A percentile compares a stretch with the other conserved stretches of the same genome.
These are phyloP conservation scores for Macrosiphum euphorbiae DNA, from an alignment of 2,888 invertebrate genomes.

Conservation along the genomic window DNA sequence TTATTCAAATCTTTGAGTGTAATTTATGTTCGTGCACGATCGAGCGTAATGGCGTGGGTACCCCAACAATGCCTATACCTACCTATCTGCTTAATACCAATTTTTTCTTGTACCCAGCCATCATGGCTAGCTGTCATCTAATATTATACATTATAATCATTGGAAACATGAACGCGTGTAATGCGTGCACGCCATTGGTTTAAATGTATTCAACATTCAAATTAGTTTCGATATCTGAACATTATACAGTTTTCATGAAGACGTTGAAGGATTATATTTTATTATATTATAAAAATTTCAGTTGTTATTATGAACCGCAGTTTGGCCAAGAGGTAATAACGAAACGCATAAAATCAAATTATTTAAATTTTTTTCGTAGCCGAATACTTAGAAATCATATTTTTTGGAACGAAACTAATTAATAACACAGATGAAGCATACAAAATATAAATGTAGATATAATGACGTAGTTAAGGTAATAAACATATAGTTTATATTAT, in stretches of 20 bases:
- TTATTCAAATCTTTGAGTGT: constrained; percentile 17
- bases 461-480: not conserved
- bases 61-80: not conserved
- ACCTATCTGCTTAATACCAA: not conserved
- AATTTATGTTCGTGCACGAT: constrained; percentile 44
- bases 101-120: not conserved
- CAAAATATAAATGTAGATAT: not conserved
- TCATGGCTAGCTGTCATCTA: not conserved
- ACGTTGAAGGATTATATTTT: not conserved
- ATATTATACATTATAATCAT: not conserved
- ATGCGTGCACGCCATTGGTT: not conserved
- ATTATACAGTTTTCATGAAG: not conserved
- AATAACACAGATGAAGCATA: not conserved
- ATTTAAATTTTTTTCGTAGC: not conserved
- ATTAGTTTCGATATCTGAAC: not conserved
- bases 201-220: not conserved
- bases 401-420: not conserved
- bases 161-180: not conserved
- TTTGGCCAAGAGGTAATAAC: not conserved
- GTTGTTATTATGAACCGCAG: not conserved
- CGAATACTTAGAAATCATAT: not conserved
- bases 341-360: not conserved
- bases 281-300: not conserved
- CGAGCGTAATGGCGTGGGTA: not conserved
- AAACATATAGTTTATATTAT: not conserved